Evolutionary conservation across 2,888 invertebrate genomes (phyloP).

Genomic region (Metopia argyrocephala): DNA sequence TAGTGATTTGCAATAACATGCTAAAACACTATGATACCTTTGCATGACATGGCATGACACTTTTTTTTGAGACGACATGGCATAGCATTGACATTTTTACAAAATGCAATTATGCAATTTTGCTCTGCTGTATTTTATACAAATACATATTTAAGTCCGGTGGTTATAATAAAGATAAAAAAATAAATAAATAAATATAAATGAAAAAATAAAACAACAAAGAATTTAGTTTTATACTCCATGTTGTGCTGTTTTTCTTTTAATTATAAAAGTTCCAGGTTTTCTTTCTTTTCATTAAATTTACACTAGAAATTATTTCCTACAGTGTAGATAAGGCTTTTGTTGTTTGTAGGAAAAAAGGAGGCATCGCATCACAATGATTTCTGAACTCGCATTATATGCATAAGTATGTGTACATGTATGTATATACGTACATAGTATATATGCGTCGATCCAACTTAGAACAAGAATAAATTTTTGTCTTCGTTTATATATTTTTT

Average conservation of each 20-base stretch:
- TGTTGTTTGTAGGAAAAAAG: conserved; percentile 37
- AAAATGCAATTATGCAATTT: too few relatives aligned
- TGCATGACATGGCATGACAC: too few relatives aligned
- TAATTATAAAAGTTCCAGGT: neutral
- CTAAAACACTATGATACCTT: too few relatives aligned
- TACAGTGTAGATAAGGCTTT: conserved; percentile 56
- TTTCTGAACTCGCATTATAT: conserved; percentile 36
- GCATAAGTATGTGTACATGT: neutral
- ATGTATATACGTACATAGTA: neutral
- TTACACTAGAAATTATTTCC: conserved; percentile 21
- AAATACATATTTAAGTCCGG: too few relatives aligned
- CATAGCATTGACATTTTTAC: too few relatives aligned
- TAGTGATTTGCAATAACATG: too few relatives aligned
- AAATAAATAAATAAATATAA: too few relatives aligned
- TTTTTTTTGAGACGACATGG: too few relatives aligned
- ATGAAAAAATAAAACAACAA: too few relatives aligned
- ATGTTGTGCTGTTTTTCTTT: neutral
- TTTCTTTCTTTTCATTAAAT: neutral
- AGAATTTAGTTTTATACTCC: conserved; percentile 2
- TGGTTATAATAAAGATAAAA: too few relatives aligned
- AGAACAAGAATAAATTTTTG: conserved; percentile 22
- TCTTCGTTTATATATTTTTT: conserved; percentile 18
- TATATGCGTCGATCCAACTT: neutral
- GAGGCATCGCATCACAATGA: conserved; percentile 51
- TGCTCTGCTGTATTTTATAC: too few relatives aligned